Evolutionary conservation across 2,113 vertebrate species (phyloP).

Genomic region (Seriola quinqueradiata): DNA sequence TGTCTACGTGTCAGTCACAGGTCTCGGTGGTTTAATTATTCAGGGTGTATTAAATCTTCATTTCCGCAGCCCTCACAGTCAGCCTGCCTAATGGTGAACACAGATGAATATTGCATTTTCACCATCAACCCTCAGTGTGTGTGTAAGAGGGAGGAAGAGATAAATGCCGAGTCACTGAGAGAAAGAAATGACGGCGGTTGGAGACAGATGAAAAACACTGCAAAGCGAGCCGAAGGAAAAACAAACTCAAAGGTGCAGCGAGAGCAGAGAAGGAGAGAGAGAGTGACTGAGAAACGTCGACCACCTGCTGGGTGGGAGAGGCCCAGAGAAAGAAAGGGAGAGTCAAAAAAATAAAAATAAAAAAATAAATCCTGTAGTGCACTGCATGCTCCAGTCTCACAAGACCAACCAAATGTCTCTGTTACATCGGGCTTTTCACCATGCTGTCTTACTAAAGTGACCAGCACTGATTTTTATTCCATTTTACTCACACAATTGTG

Average conservation of each 20-base stretch:
- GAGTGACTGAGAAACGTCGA: slow-evolving; percentile 48
- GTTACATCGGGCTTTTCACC: slow-evolving; percentile 48
- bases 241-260: slow-evolving; percentile 44
- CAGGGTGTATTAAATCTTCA: slow-evolving; percentile 84
- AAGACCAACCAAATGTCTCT: slow-evolving; percentile 43
- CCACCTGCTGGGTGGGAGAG: slow-evolving; percentile 55
- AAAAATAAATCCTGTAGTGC: background rate
- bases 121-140: slow-evolving; percentile 37
- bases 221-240: slow-evolving; percentile 47
- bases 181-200: slow-evolving; percentile 18
- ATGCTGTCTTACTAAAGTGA: slow-evolving; percentile 54
- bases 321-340: slow-evolving; percentile 8
- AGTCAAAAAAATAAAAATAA: background rate
- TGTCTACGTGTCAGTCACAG: slow-evolving; percentile 61
- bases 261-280: slow-evolving; percentile 40
- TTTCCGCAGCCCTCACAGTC: slow-evolving; percentile 74
- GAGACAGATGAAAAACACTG: slow-evolving; percentile 36
- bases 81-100: slow-evolving; percentile 76
- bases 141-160: slow-evolving; percentile 39
- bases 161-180: slow-evolving; percentile 64
- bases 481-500: slow-evolving; percentile 29
- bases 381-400: slow-evolving; percentile 45
- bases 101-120: slow-evolving; percentile 77
- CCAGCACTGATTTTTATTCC: slow-evolving; percentile 45
- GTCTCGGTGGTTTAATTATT: slow-evolving; percentile 85